These are phyloP conservation scores for Patella caerulea DNA, from an alignment of 2,888 invertebrate genomes.

Conservation along the genomic window DNA sequence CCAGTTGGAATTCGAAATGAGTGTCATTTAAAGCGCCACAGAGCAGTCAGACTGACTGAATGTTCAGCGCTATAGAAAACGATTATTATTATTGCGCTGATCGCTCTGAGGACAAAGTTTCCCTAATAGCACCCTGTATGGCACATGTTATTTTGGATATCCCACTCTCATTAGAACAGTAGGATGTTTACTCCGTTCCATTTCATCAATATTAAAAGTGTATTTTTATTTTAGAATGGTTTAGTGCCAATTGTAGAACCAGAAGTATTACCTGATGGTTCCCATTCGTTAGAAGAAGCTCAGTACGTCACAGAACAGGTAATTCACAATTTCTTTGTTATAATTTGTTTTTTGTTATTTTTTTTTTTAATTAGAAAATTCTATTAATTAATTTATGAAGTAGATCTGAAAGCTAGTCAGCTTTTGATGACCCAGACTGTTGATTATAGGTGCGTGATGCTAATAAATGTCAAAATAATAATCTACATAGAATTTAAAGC, in stretches of 20 bases:
- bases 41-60: too few relatives aligned
- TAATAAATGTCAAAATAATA: too few relatives aligned
- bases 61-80: too few relatives aligned
- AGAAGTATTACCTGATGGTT: constrained; percentile 97
- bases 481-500: background rate
- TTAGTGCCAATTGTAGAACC: constrained; percentile 99
- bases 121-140: background rate
- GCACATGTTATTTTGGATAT: background rate
- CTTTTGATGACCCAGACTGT: too few relatives aligned
- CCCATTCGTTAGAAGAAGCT: constrained; percentile 92
- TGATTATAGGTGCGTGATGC: too few relatives aligned
- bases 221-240: constrained; percentile 77
- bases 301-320: constrained; percentile 93
- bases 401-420: background rate
- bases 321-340: constrained; percentile 8
- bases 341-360: too few relatives aligned
- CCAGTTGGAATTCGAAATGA: too few relatives aligned
- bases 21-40: too few relatives aligned
- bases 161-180: background rate
- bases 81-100: too few relatives aligned
- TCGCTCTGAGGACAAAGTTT: background rate
- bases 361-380: too few relatives aligned
- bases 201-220: background rate
- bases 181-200: background rate
- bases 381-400: too few relatives aligned